Evolutionary conservation across 1,140 invertebrate species (phyloP), one percentile per base, ranked within the genome.

Genomic region (Hydropsyche tenuis): DNA sequence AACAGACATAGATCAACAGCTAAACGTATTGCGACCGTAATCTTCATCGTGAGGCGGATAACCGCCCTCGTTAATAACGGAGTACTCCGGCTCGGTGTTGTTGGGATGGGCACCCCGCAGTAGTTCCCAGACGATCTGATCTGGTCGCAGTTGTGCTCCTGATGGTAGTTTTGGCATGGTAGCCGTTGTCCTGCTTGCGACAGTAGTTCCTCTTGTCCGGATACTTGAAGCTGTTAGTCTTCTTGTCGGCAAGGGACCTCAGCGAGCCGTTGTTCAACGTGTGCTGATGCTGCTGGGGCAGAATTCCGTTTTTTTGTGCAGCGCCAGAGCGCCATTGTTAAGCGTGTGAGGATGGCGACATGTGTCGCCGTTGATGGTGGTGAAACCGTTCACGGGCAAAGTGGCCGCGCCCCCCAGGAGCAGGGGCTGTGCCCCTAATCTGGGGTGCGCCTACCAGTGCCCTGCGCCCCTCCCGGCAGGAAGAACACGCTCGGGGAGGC

Each of bases 401-500:
- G 89, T 91, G 79, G 89, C 90, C 30, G 83, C 85, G 65, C 83
- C 87, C 80, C 87, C 87, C 78, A 85, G 86, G 80, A 86, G 86
- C 78, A 85, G 86, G 81, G 86, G 86, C 23, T 18, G 12, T 79
- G 85, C 86, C 79, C 85, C 85, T 82, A 83, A 83, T 78, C 80
- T 82, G 78, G 81, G 80, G 84, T 84, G 83, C 85, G 83, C 81
- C 86, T 84, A 75, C 81, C 81, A 75, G 85, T 84, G 80, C 86
- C 87, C 79, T 85, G 76, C 46, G 73, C 82, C 78, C 82, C 86
- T 80, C 85, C 85, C 74, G 88, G 87, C 83, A 89, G 84, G 83
- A 87, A 89, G 82, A 89, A 89, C 72, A 89, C 88, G 84, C 90
- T 90, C 87, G 90, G 90, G 81, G 90, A 89, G 85, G 90, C 89